Evolutionary conservation across 2,888 invertebrate species (phyloP).

Genomic region (Crioceris asparagi): DNA sequence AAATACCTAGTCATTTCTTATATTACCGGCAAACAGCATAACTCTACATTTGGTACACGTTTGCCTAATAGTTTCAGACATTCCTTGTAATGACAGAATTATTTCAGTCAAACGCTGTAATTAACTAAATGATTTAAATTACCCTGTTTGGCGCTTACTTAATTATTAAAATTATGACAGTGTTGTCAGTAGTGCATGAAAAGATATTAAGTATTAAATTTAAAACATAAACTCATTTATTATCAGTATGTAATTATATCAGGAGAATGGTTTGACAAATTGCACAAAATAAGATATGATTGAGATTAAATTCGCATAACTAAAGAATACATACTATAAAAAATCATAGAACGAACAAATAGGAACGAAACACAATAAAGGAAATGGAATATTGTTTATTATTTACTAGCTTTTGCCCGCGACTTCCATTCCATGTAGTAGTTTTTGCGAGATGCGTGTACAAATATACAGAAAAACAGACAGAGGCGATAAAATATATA

Average conservation of each 20-base stretch:
- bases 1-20: conserved; percentile 5
- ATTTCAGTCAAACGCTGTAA: conserved; percentile 5
- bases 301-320: background rate
- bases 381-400: conserved; percentile 4
- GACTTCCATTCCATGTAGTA: no score
- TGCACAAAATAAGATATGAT: conserved; percentile 1
- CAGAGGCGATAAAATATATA: no score
- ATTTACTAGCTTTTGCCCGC: no score
- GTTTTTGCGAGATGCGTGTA: no score
- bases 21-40: conserved; percentile 4
- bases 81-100: conserved; percentile 1
- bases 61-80: conserved; percentile 4
- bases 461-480: no score
- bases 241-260: conserved; percentile 5
- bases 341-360: conserved; percentile 1
- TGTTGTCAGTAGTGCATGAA: conserved; percentile 4
- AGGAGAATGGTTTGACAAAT: no score
- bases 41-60: conserved; percentile 4
- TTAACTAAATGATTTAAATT: conserved; percentile 3
- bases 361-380: conserved; percentile 4
- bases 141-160: conserved; percentile 4
- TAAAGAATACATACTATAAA: conserved; percentile 5
- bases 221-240: conserved; percentile 4
- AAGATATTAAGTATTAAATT: conserved; percentile 1
- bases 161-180: conserved; percentile 3